phyloP scores from a whole-genome alignment of 2,113 vertebrate species.

The Psilopsiagon aymara region DNA sequence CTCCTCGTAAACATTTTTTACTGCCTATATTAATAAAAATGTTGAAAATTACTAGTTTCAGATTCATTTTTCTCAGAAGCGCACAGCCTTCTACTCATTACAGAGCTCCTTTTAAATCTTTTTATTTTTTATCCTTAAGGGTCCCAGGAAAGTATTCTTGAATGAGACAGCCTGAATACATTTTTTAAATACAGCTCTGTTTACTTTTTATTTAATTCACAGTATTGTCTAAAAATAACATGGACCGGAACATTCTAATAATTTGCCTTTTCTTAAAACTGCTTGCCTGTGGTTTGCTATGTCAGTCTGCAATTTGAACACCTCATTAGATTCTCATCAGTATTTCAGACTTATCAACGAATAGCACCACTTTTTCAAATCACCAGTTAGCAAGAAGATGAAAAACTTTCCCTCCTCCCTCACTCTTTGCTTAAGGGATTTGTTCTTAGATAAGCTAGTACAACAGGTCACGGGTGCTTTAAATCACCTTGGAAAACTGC shows the following conservation, averaged over 20 bases:
- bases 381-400: not conserved
- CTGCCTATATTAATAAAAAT: not conserved
- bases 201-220: not conserved
- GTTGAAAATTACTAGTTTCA: not conserved
- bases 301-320: not conserved
- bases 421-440: not conserved
- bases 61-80: not conserved
- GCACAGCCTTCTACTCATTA: not conserved
- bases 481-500: not conserved
- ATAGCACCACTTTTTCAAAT: not conserved
- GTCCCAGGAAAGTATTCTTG: not conserved
- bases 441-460: not conserved
- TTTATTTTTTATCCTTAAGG: not conserved
- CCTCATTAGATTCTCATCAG: not conserved
- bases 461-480: not conserved
- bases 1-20: not conserved
- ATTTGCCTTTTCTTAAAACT: not conserved
- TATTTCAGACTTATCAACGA: not conserved
- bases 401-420: not conserved
- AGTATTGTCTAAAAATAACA: not conserved
- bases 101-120: not conserved
- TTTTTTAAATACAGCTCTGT: not conserved
- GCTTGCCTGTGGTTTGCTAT: not conserved
- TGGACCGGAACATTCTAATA: not conserved
- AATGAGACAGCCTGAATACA: not conserved